Base-by-base conservation (phyloP, 2,113 vertebrate species). In the Istiophorus platypterus region DNA sequence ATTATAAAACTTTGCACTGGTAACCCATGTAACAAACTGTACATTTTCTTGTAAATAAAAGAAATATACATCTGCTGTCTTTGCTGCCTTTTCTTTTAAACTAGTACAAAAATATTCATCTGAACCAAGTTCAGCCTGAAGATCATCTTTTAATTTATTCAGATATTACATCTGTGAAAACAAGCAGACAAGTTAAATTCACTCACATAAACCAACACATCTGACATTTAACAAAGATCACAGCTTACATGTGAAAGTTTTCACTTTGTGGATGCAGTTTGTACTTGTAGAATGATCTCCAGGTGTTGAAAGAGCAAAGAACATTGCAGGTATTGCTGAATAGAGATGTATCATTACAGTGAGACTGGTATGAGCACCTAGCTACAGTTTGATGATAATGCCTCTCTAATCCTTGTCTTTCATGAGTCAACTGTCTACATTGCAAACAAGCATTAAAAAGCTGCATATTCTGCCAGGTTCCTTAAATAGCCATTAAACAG, bases 31-130 rank as follows among this genome's bases (percentile, higher is more conserved):
- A 98, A 99, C 95, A 97, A 97, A 97, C 92, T 98, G 97, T 98
- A 98, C 97, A 97, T 98, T 98, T 96, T 97, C 93, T 95, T 99
- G 98, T 99, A 99, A 99, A 99, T 99, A 99, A 99, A 98, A 92
- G 85, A 80, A 89, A 89, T 93, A 86, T 92, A 88, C 85, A 88
- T 79, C 45, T 89, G 5, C 49, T 20, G 56, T 61, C 20, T 67
- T 22, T 74, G 64, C 54, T 63, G 26, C 22, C 51, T 4, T 0
- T 75, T 31, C 4, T 6, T n/a, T 22, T 22, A 15, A 11, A 49
- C 54, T 18, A 12, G 10, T 31, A 56, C 22, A 42, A 74, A 76
- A 68, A 66, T 64, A 74, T 37, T 2, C 74, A 34, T 80, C 52
- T 62, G 15, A 82, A 82, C 67, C 17, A 77, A 62, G 14, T 29